Base-by-base conservation (phyloP, 2,797 vertebrate genomes). In the Eulemur coronatus region DNA sequence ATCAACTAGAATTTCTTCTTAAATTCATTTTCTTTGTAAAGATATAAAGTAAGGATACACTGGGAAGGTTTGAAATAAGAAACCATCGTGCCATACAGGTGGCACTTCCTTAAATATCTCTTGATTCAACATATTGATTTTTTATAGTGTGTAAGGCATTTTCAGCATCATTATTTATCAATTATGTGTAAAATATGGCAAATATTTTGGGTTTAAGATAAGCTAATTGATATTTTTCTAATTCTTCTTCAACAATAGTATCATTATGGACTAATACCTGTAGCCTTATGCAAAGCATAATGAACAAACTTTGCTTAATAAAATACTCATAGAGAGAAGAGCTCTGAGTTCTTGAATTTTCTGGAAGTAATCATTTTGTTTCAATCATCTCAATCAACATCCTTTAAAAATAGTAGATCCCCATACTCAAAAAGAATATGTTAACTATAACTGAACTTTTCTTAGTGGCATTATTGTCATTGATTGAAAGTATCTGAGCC, bases 1-100 rank as follows among this genome's bases (percentile, higher is more conserved):
- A 48, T 59, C 41, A 81, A 61, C 4, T 35, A 82, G 33, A 70
- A 55, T 81, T 91, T 75, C 22, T 24, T 80, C 79, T 81, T 38
- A 88, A 96, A 91, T 46, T 76, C 30, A 75, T 38, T 82, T 95
- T 43, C 63, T 89, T n/a, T 59, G 26, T 79, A 81, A 97, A 73
- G 26, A 75, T 46, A n/a, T 57, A 10, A 89, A 82, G 5, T 61
- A 46, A 85, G 28, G 11, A 50, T 30, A 86, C 4, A 50, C 6
- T 41, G 30, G 33, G 7, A 84, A 91, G 80, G 9, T 52, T 28
- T 82, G 52, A 79, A 96, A 94, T 69, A 87, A 70, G 38, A 90
- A 65, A 95, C 28, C 35, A 13, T 24, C 46, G 18, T 69, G 26
- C 35, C 11, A 14, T n/a, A 55, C 7, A 28, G 61, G 33, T 35